A percentile compares a stretch with the other conserved stretches of the same genome.
phyloP scores from a whole-genome alignment of 2,888 invertebrate species.

The Cryptosula pallasiana region DNA sequence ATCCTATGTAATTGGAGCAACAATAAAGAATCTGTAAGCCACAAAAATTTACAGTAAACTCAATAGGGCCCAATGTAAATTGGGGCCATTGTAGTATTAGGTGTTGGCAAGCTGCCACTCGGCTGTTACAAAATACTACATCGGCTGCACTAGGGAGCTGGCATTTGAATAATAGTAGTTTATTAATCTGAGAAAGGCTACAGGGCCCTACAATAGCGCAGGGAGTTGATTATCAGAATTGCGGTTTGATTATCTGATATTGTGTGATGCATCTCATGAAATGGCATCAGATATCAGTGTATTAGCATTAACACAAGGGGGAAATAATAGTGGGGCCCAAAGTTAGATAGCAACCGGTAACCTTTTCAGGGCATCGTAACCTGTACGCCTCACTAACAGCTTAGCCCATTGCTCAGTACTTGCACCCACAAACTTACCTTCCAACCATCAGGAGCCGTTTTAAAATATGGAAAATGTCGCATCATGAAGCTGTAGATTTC shows the following conservation, averaged over 20 bases:
- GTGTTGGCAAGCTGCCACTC: background rate
- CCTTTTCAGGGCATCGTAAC: background rate
- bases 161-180: background rate
- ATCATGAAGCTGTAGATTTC: slow-evolving; percentile 99
- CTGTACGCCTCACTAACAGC: too few species aligned
- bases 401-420: too few species aligned
- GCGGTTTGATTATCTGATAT: slow-evolving; percentile 22
- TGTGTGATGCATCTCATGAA: slow-evolving; percentile 15
- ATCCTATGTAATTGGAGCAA: slow-evolving; percentile 20
- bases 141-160: background rate
- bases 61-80: background rate
- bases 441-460: slow-evolving; percentile 97
- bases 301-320: background rate
- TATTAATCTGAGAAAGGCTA: background rate
- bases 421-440: slow-evolving; percentile 62
- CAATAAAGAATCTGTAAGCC: slow-evolving; percentile 8
- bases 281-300: slow-evolving; percentile 14
- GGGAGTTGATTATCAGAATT: slow-evolving; percentile 13
- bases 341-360: background rate
- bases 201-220: background rate
- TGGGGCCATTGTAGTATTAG: background rate
- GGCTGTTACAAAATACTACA: background rate
- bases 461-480: slow-evolving; percentile 97
- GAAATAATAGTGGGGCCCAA: background rate
- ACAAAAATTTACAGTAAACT: background rate